Evolutionary conservation across 2,797 vertebrate species (phyloP), one percentile per base, ranked within the genome.

Genomic region (Pygocentrus nattereri): DNA sequence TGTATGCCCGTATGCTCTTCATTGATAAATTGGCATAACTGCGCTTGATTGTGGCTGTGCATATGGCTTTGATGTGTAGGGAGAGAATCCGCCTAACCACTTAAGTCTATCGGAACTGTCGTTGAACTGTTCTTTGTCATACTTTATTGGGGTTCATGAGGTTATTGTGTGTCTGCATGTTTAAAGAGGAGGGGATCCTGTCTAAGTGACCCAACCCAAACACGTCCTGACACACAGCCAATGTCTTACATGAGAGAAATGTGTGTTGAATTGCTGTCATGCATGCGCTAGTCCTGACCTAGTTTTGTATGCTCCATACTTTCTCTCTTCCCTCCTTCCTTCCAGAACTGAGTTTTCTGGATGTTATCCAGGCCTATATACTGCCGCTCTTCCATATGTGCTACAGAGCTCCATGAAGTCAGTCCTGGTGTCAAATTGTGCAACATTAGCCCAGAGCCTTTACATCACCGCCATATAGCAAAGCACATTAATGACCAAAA

Each of bases 401-500:
- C 75, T 85, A 30, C 73, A 77, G 47, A 59, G 62, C 75, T 67
- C 69, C 68, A 75, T 61, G 65, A 56, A 64, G 38, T 80, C 38
- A 64, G 49, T 76, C 12, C 64, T 38, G 73, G 79, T 77, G 64
- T 87, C 82, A 75, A 78, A 78, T 84, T 72, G 68, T 79, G 67
- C 76, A 54, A 52, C 72, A 49, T 52, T 15, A 71, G 58, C 65
- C 72, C 23, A 70, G 74, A 67, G 56, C 47, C 27, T 34, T 76
- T 76, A 72, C 74, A 31, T 74, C 68, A 64, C 54, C 44, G 49
- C 30, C 71, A 71, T 75, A 19, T 69, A 75, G 56, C 47, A 30
- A 58, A 25, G 58, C 31, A 50, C 73, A 59, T 30, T 38, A 41
- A 31, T 59, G 44, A 68, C 21, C 21, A 56, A 56, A 30, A 27